A percentile compares a stretch with the other conserved stretches of the same genome.
phyloP scores from a whole-genome alignment of 2,797 vertebrate species.

The Capromys pilorides region DNA sequence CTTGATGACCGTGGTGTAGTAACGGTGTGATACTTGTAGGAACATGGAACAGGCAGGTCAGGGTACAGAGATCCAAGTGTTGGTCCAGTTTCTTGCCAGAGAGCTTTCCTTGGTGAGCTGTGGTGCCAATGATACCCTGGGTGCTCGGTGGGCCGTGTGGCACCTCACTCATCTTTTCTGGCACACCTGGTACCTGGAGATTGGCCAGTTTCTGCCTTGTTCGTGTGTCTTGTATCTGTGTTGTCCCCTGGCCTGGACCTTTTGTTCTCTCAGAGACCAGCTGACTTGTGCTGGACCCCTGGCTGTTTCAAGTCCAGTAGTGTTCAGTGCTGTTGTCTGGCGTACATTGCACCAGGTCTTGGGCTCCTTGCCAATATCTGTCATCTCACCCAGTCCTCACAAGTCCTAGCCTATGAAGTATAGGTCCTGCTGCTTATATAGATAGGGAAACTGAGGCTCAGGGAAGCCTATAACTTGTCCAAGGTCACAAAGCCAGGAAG shows the following conservation, averaged over 20 bases:
- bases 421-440: neutral
- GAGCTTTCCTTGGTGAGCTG: neutral
- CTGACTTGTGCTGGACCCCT: neutral
- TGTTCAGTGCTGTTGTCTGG: neutral
- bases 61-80: neutral
- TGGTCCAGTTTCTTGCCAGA: neutral
- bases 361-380: neutral
- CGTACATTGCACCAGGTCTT: neutral
- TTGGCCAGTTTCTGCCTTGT: neutral
- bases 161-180: neutral
- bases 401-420: neutral
- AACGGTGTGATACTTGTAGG: neutral
- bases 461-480: neutral
- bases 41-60: neutral
- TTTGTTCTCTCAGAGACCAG: neutral
- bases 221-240: neutral
- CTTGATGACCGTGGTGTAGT: neutral
- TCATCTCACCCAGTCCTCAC: neutral
- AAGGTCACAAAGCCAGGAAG: constrained; percentile 19
- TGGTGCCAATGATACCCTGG: neutral
- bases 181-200: neutral
- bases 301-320: neutral
- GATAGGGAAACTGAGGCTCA: neutral
- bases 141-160: neutral
- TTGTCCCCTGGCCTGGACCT: neutral